Conservation (phyloP, 2,113 vertebrate genomes). For the Mirza zaza region DNA sequence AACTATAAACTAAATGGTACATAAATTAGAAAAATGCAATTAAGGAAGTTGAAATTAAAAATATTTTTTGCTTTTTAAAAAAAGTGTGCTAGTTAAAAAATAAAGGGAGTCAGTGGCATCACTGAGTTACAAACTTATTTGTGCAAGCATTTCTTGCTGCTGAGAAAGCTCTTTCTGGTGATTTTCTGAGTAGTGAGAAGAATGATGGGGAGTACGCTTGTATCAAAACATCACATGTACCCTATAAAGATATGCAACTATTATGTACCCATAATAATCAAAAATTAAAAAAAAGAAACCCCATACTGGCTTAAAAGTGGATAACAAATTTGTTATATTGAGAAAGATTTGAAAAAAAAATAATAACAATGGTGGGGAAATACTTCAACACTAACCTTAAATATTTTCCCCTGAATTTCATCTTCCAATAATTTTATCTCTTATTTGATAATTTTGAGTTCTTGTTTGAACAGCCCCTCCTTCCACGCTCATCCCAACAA, state of each 20-base stretch:
- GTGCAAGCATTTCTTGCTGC: background rate
- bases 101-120: constrained; percentile 24
- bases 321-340: too few relatives aligned
- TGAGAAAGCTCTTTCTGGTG: background rate
- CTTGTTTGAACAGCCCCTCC: background rate
- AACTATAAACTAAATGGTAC: background rate
- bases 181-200: constrained; percentile 1
- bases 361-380: background rate
- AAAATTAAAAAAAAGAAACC: too few relatives aligned
- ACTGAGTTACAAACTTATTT: background rate
- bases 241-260: too few relatives aligned
- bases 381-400: background rate
- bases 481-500: background rate
- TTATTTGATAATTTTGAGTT: background rate
- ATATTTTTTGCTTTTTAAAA: background rate
- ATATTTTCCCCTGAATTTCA: constrained; percentile 30
- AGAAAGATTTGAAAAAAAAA: too few relatives aligned
- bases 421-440: background rate
- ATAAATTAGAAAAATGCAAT: constrained; percentile 30
- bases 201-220: background rate
- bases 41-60: background rate
- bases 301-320: too few relatives aligned
- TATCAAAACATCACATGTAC: too few relatives aligned
- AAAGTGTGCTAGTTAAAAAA: constrained; percentile 19
- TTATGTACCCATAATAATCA: too few relatives aligned